phyloP scores from a whole-genome alignment of 1,140 invertebrate genomes.

The Hypothenemus hampei region DNA sequence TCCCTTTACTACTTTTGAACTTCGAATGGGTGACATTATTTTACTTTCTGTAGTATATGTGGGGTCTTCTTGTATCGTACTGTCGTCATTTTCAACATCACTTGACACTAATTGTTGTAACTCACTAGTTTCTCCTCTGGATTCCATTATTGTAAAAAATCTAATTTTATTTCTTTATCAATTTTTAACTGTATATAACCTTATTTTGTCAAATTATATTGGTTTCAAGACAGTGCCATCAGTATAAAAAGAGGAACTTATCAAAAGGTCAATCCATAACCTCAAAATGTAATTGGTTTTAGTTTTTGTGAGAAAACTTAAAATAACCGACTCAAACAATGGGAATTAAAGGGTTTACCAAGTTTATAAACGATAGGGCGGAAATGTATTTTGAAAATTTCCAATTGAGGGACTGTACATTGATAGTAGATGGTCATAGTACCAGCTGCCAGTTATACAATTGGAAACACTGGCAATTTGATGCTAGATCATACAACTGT shows the following conservation, averaged over 20 bases:
- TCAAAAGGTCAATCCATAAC: no score
- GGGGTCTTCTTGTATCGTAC: conserved; percentile 42
- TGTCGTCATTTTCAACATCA: conserved; percentile 45
- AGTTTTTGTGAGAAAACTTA: no score
- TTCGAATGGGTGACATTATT: conserved; percentile 42
- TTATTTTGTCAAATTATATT: no score
- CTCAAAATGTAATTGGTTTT: no score
- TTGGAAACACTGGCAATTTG: conserved; percentile 50
- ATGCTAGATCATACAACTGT: conserved; percentile 48
- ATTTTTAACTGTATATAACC: no score
- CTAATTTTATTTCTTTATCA: no score
- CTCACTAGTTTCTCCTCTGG: conserved; percentile 43
- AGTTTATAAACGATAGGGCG: conserved; percentile 67
- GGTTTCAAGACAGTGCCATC: no score
- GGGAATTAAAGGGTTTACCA: conserved; percentile 78
- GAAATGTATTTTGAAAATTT: conserved; percentile 58
- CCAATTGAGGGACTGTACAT: conserved; percentile 60
- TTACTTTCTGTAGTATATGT: conserved; percentile 41
- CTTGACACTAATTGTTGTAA: conserved; percentile 45
- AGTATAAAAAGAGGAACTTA: no score
- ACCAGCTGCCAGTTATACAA: conserved; percentile 69
- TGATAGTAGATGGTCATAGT: conserved; percentile 82
- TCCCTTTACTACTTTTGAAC: conserved; percentile 39
- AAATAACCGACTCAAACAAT: conserved; percentile 50
- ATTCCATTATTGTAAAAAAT: conserved; percentile 43